These are phyloP conservation scores for Ianthella basta DNA, from an alignment of 37 sponge, comb jelly and placozoan genomes.

Conservation along the genomic window DNA sequence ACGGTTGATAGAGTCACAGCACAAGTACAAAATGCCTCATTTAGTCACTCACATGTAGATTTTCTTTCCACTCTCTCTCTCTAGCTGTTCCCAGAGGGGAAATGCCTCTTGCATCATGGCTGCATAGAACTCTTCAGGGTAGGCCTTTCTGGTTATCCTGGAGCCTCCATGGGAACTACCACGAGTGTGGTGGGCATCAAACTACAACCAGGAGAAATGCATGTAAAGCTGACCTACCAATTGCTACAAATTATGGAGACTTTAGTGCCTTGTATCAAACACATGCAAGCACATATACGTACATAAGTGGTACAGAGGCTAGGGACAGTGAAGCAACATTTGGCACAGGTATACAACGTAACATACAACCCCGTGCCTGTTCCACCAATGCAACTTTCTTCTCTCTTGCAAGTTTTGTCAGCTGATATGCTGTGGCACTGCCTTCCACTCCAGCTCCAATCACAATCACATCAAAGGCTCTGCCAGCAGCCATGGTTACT, in stretches of 20 bases:
- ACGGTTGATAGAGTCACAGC: neutral
- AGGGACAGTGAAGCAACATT: too few species aligned
- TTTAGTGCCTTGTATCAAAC: too few species aligned
- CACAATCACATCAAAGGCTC: constrained; percentile 64
- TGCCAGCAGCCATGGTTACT: neutral
- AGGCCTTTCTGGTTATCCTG: constrained; percentile 73
- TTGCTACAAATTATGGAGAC: too few species aligned
- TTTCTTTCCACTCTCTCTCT: constrained; percentile 58
- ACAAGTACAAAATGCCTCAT: neutral
- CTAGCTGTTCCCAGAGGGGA: constrained; percentile 73
- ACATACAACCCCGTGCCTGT: constrained; percentile 60
- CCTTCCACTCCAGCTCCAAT: constrained; percentile 90
- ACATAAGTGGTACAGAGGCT: too few species aligned
- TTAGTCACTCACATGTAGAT: constrained; percentile 51
- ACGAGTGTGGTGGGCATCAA: constrained; percentile 72
- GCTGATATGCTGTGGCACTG: constrained; percentile 76
- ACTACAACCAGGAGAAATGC: constrained; percentile 42
- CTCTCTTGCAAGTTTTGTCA: constrained; percentile 30
- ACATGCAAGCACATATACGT: too few species aligned
- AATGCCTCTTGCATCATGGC: constrained; percentile 84
- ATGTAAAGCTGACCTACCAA: too few species aligned
- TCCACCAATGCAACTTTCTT: constrained; percentile 72
- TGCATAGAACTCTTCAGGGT: constrained; percentile 53
- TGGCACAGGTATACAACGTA: too few species aligned
- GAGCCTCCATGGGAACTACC: constrained; percentile 91